These are phyloP conservation scores for Limenitis camilla DNA, from an alignment of 2,888 invertebrate genomes.

Conservation along the genomic window DNA sequence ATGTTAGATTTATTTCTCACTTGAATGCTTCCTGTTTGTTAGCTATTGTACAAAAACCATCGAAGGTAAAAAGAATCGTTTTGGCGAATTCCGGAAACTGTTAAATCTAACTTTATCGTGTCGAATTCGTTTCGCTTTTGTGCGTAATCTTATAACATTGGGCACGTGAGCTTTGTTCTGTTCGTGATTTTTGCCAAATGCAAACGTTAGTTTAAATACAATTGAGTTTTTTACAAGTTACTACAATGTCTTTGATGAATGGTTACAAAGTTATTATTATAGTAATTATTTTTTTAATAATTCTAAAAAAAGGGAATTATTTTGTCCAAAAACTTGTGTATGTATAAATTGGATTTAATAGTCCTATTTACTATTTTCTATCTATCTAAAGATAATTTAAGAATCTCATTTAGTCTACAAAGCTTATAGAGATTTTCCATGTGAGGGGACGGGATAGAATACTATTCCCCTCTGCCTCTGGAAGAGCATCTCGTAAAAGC, in stretches of 20 bases:
- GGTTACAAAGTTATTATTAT: background rate
- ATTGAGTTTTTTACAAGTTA: constrained; percentile 11
- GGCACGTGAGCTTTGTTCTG: constrained; percentile 63
- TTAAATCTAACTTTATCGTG: constrained; percentile 36
- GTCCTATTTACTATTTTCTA: too few relatives aligned
- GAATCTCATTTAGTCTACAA: too few relatives aligned
- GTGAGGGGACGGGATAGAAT: too few relatives aligned
- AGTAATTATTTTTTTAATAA: background rate
- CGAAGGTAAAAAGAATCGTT: constrained; percentile 31
- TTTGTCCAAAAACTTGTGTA: too few relatives aligned
- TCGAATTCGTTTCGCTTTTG: constrained; percentile 43
- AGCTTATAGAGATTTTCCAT: too few relatives aligned
- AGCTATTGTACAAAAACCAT: constrained; percentile 33
- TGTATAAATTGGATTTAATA: too few relatives aligned
- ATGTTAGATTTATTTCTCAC: constrained; percentile 33
- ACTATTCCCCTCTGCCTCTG: too few relatives aligned
- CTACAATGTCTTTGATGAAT: constrained; percentile 13
- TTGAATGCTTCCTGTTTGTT: constrained; percentile 47
- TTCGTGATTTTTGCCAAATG: constrained; percentile 59
- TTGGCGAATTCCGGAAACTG: constrained; percentile 56
- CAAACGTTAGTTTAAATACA: constrained; percentile 39
- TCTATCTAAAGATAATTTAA: too few relatives aligned
- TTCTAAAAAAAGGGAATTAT: too few relatives aligned
- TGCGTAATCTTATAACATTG: constrained; percentile 53
- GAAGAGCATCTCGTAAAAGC: too few relatives aligned